A percentile compares a stretch with the other conserved stretches of the same genome.
Evolutionary conservation across 2,888 invertebrate species (phyloP).

Genomic region (Fragum whitleyi): DNA sequence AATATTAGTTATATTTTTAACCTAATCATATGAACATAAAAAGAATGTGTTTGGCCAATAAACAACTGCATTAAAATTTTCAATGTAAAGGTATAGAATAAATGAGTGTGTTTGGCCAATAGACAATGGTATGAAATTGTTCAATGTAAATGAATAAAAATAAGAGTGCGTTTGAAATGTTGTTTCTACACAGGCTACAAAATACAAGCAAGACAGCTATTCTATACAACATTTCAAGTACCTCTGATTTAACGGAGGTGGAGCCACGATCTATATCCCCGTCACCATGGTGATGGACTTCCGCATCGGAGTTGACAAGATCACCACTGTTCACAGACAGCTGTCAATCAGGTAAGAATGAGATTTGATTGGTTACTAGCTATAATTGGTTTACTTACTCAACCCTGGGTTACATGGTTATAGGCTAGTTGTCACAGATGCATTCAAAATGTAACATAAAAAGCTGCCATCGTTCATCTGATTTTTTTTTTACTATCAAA

Average conservation of each 20-base stretch:
- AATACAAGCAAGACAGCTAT: background rate
- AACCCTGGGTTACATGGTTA: background rate
- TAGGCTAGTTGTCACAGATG: background rate
- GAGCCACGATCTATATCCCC: constrained; percentile 61
- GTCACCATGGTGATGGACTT: constrained; percentile 74
- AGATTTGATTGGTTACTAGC: constrained; percentile 5
- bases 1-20: too few species aligned
- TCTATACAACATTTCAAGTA: constrained; percentile 25
- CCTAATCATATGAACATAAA: too few species aligned
- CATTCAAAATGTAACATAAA: background rate
- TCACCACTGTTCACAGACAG: constrained; percentile 84
- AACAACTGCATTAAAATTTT: too few species aligned
- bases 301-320: constrained; percentile 74
- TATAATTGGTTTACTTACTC: background rate
- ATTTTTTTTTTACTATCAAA: too few species aligned
- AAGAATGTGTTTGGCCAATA: too few species aligned
- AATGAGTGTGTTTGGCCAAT: background rate
- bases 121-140: too few species aligned
- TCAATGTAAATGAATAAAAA: too few species aligned
- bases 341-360: constrained; percentile 74
- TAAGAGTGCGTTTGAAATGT: too few species aligned
- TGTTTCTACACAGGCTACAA: background rate
- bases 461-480: too few species aligned
- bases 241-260: constrained; percentile 40
- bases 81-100: background rate